phyloP scores from a whole-genome alignment of 2,888 invertebrate genomes.

The Matsumyia berberina region DNA sequence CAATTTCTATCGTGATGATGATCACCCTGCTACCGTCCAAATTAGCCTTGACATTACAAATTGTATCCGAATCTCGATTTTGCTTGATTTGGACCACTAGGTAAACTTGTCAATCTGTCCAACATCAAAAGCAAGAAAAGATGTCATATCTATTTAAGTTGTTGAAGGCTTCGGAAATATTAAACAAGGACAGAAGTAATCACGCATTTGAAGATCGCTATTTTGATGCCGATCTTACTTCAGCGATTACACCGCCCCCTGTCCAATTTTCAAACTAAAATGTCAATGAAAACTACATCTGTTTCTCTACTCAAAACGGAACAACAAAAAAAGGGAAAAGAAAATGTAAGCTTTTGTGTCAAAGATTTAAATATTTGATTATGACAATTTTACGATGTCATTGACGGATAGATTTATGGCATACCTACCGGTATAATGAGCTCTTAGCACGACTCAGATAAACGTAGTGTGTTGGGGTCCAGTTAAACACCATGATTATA shows the following conservation, averaged over 20 bases:
- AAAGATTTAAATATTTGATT: conserved; percentile 1
- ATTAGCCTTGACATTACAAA: conserved; percentile 20
- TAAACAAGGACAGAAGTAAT: neutral
- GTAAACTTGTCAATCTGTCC: neutral
- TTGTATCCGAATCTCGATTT: neutral
- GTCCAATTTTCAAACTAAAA: neutral
- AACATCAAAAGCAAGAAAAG: neutral
- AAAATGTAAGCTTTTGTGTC: neutral
- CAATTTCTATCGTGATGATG: neutral
- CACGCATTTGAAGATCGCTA: neutral
- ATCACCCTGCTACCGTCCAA: neutral
- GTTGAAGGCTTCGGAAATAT: neutral
- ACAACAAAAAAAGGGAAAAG: neutral
- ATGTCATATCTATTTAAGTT: neutral
- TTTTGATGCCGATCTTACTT: neutral
- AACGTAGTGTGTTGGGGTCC: neutral
- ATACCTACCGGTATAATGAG: neutral
- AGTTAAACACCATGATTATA: conserved; percentile 4
- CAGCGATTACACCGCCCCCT: neutral
- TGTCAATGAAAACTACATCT: neutral
- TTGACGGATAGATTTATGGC: conserved; percentile 19
- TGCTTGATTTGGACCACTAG: neutral
- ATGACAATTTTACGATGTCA: conserved; percentile 19
- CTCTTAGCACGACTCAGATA: neutral
- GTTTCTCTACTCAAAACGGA: neutral